Evolutionary conservation across 2,888 invertebrate species (phyloP), one percentile per base, ranked within the genome.

Genomic region (Oxytorus armatus): DNA sequence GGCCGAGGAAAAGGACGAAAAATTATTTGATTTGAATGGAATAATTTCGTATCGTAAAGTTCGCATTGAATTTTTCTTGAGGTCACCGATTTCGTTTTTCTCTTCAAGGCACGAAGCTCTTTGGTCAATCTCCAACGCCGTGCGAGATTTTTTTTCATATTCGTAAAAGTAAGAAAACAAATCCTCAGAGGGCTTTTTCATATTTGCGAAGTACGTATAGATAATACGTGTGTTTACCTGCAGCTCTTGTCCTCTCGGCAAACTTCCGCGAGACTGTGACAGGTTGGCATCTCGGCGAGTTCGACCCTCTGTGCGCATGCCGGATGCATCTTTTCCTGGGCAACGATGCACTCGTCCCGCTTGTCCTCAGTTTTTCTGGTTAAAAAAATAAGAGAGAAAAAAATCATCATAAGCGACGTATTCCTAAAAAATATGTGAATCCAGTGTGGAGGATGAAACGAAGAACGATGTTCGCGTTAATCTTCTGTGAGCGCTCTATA

Each of bases 251-350:
- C 96, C 88, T 96, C 96, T 83, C 96, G 94, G 92, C 98, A 98
- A 87, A 94, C 94, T 89, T 96, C 96, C 29, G 97, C 97, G 51
- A 98, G 94, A 78, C 95, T 95, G 89, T 97, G 96, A 92, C 98
- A 98, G 72, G 96, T 96, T n/a, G 97, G 97, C 84, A 96, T 95
- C 59, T 96, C 95, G 66, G 94, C 94, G 77, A 95, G 94, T 59
- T 95, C 94, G 77, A 95, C 94, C 75, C 97, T 94, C 92, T 97
- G 97, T 65, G 97, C 97, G 92, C 98, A 98, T 55, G 95, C 95
- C 8, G 98, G 98, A 92, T 98, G 97, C 82, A 98, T 94, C 89
- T 96, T 96, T 92, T 97, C 97, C 92, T 97, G 97, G 81, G 98
- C 97, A 87, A 96, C 94, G 94, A 97, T 95, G 93, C 98, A 98